These are phyloP conservation scores for Megalops atlanticus DNA, from an alignment of 2,113 vertebrate species.

Conservation along the genomic window DNA sequence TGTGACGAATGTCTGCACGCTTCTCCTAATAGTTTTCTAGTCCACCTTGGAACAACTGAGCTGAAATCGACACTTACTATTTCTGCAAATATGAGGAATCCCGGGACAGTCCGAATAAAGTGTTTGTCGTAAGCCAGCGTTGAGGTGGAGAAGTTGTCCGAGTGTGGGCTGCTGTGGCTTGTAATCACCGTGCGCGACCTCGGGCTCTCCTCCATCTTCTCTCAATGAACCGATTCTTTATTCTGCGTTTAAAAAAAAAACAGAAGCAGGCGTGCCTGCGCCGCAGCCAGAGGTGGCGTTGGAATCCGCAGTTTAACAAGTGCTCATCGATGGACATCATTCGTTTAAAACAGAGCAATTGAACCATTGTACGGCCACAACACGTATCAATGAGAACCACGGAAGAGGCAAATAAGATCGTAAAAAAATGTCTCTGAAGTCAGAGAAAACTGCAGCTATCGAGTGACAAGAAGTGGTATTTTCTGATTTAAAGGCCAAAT, in stretches of 20 bases:
- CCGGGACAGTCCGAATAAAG: conserved; percentile 55
- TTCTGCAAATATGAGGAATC: conserved; percentile 59
- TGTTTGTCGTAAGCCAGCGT: conserved; percentile 62
- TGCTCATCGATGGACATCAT: neutral
- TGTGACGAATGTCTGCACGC: neutral
- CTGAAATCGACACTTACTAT: conserved; percentile 58
- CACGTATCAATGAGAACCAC: too few species aligned
- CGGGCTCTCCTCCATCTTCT: conserved; percentile 44
- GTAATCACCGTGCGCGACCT: conserved; percentile 36
- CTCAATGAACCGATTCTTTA: neutral
- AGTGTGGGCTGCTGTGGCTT: conserved; percentile 23
- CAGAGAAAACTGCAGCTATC: too few species aligned
- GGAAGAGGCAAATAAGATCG: too few species aligned
- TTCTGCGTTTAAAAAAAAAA: neutral
- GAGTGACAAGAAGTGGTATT: too few species aligned
- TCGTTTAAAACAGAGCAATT: too few species aligned
- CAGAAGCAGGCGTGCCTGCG: neutral
- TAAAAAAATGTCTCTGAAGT: too few species aligned
- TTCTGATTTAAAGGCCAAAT: too few species aligned
- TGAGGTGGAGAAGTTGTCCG: conserved; percentile 47
- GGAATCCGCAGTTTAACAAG: neutral
- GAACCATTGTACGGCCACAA: too few species aligned
- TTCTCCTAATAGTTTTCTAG: neutral
- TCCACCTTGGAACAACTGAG: neutral
- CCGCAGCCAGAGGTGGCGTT: neutral